Evolutionary conservation across 2,888 invertebrate species (phyloP), one percentile per base, ranked within the genome.

Genomic region (Amaurobius ferox): DNA sequence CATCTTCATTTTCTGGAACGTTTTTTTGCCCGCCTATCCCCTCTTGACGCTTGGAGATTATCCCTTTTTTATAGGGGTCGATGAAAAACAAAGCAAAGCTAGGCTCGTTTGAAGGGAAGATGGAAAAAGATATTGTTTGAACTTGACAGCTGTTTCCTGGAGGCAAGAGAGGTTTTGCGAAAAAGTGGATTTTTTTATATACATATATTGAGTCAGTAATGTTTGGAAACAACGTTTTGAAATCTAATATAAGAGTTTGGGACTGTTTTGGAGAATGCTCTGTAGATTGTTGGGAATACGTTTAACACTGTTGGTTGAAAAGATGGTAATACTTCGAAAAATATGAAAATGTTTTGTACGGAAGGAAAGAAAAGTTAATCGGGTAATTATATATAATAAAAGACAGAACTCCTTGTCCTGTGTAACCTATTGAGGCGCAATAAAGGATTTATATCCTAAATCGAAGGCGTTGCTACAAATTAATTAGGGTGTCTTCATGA

Each of bases 11-110:
- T 76, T 70, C 70, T 32, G 26, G 11, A 68, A n/a, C 48, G 6
- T 48, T 76, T 66, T 76, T 30, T 35, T 23, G n/a, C 64, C 7
- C 62, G n/a, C 39, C n/a, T 30, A 28, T 6, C 68, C 29, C 61
- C n/a, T 70, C 61, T 48, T 68, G 48, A 32, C 39, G 40, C 39
- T 6, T 39, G 55, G 77, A 76, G 83, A 85, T 85, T 77, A 85
- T 85, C 83, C 66, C 83, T 77, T 85, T 85, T 85, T 85, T 77
- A 85, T 85, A 72, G 83, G 55, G 44, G 35, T 35, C 23, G 32
- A 30, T 64, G 66, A 55, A 83, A 73, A 79, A 73, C 48, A 71
- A 66, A 48, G 66, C 48, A 62, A 70, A 6, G 66, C 16, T 40
- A 62, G 73, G 70, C 83, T 83, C 83, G 77, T 77, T 77, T 68